Evolutionary conservation across 2,888 invertebrate genomes (phyloP), one percentile per base, ranked within the genome.

Genomic region (Microctonus aethiopoides): DNA sequence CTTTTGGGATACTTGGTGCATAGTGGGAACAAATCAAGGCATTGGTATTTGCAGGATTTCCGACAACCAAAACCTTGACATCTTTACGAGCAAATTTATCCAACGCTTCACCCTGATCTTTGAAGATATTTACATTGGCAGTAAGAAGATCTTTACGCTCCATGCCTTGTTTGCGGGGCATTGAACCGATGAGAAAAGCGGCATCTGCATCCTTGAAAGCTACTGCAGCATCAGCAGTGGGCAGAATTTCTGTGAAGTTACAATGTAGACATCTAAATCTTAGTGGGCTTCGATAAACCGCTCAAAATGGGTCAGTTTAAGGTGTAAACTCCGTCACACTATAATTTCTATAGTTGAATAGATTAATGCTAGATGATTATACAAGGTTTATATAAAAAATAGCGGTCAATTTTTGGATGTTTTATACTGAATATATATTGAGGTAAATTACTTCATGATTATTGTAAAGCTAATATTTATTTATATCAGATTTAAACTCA

Each of bases 31-130:
- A 97, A 78, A 99, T 96, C 62, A 96, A 88, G 11, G 98, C 98
- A 88, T 99, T 99, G 3, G 99, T 99, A 87, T 99, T 99, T 20
- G 99, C 99, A 63, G 99, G 99, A 87, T 99, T 99, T 52, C 99
- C 99, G 77, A 99, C 99, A 41, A 99, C 99, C 56, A 99, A 89
- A 72, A 94, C 96, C 89, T 98, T 99, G 54, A 98, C 95, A 84
- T 93, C 93, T 83, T 98, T 98, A 79, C 94, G 95, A 36, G 98
- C 96, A 84, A 91, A 90, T 84, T 95, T 92, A 83, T 99, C 94
- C 46, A 99, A 87, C 5, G 99, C 98, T 84, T 95, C 93, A 13
- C 99, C 99, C 89, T 99, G 99, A 64, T 93, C 94, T 88, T 98
- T 97, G 88, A 99, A 99, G 84, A 99, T 99, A 86, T 95, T 96